Evolutionary conservation across 1,140 invertebrate genomes (phyloP).

Genomic region (Globodera rostochiensis): DNA sequence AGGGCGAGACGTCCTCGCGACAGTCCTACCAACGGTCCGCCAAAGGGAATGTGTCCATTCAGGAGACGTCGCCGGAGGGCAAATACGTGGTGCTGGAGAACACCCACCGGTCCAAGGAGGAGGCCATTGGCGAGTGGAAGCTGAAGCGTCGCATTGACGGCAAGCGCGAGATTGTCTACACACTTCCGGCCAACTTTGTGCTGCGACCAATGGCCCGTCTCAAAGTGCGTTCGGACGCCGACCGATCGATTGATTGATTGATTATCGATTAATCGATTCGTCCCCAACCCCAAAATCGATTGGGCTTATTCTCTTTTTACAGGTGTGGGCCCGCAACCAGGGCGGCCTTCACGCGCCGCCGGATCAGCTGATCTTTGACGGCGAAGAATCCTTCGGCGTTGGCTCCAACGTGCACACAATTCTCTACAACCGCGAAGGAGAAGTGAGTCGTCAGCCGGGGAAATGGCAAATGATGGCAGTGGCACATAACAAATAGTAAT

Average conservation of each 20-base stretch:
- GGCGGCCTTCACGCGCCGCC: constrained; percentile 58
- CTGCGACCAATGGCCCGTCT: constrained; percentile 56
- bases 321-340: constrained; percentile 62
- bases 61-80: constrained; percentile 65
- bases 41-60: constrained; percentile 67
- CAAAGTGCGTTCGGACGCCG: constrained; percentile 41
- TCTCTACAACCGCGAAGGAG: constrained; percentile 63
- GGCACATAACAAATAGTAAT: neutral
- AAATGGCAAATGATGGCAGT: neutral
- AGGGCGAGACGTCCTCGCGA: constrained; percentile 69
- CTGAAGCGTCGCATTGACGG: constrained; percentile 62
- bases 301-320: neutral
- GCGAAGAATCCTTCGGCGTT: constrained; percentile 64
- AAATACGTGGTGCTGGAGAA: constrained; percentile 63
- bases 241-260: neutral
- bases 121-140: constrained; percentile 63
- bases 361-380: constrained; percentile 62
- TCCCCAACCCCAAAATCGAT: neutral
- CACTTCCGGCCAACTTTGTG: constrained; percentile 56
- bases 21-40: constrained; percentile 69
- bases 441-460: constrained; percentile 40
- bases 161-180: constrained; percentile 63
- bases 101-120: constrained; percentile 64
- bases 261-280: too few relatives aligned
- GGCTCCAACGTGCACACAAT: constrained; percentile 64